These are phyloP conservation scores for Porites divaricata DNA, from an alignment of 92 coral and sea anemone species.

Conservation along the genomic window DNA sequence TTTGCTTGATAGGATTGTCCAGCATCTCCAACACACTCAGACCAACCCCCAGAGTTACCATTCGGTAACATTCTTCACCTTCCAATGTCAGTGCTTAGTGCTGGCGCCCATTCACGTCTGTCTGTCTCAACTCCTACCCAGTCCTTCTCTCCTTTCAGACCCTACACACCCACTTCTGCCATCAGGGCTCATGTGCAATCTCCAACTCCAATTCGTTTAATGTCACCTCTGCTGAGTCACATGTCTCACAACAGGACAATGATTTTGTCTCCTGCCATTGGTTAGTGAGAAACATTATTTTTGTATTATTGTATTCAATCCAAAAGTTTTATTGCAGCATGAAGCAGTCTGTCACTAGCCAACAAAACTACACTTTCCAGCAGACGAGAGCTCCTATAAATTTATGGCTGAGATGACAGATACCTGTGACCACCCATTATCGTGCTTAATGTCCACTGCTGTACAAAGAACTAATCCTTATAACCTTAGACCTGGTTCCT, in stretches of 20 bases:
- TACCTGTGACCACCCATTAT: too few species aligned
- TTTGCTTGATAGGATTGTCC: slow-evolving; percentile 78
- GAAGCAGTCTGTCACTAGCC: not conserved
- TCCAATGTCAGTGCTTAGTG: slow-evolving; percentile 82
- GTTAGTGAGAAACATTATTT: slow-evolving; percentile 34
- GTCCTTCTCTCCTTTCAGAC: slow-evolving; percentile 67
- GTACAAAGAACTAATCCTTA: too few species aligned
- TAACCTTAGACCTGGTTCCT: too few species aligned
- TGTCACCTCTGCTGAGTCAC: slow-evolving; percentile 86
- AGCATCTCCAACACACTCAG: slow-evolving; percentile 69
- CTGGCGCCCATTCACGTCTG: slow-evolving; percentile 85
- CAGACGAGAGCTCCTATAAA: too few species aligned
- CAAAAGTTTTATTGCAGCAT: too few species aligned
- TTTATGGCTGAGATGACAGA: too few species aligned
- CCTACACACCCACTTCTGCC: slow-evolving; percentile 81
- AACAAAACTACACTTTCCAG: too few species aligned
- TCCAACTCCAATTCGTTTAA: slow-evolving; percentile 71
- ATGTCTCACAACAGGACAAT: slow-evolving; percentile 55
- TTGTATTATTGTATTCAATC: not conserved
- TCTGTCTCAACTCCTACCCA: slow-evolving; percentile 88
- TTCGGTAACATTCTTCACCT: slow-evolving; percentile 59
- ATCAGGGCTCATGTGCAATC: slow-evolving; percentile 70
- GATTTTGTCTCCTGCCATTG: slow-evolving; percentile 63
- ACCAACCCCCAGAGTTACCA: slow-evolving; percentile 58
- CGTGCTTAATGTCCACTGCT: too few species aligned